These are phyloP conservation scores for Pangasius mekongensis DNA, from an alignment of 2,797 vertebrate genomes.

Conservation along the genomic window DNA sequence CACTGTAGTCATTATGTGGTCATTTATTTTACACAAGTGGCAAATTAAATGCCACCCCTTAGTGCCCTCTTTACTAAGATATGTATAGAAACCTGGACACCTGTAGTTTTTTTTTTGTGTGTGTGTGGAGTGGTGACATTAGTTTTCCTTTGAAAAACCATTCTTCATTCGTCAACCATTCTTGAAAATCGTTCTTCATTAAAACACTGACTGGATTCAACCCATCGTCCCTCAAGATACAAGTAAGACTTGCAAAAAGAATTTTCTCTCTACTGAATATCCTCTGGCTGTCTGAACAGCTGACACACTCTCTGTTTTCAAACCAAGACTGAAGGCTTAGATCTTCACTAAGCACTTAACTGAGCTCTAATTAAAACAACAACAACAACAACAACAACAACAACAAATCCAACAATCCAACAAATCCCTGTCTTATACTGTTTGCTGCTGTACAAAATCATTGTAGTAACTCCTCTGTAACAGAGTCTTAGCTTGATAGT, in stretches of 20 bases:
- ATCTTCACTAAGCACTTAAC: not conserved
- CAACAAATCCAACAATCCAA: not conserved
- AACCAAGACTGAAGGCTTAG: not conserved
- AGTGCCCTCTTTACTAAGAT: not conserved
- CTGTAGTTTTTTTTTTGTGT: not conserved
- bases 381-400: not conserved
- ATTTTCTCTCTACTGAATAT: not conserved
- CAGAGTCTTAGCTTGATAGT: not conserved
- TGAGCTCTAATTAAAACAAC: not conserved
- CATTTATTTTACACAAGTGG: not conserved
- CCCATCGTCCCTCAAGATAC: not conserved
- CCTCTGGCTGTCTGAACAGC: not conserved
- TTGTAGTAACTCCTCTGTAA: not conserved
- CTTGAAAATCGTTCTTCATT: not conserved
- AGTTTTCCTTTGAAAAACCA: not conserved
- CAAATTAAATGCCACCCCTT: not conserved
- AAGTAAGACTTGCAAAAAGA: not conserved
- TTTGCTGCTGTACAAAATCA: not conserved
- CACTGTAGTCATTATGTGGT: not conserved
- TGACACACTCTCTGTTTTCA: constrained; percentile 3
- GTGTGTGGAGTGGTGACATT: not conserved
- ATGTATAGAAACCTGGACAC: not conserved
- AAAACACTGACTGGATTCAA: not conserved
- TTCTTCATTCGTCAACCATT: not conserved
- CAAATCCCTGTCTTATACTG: not conserved